Percentiles rank a stretch among this genome's conserved stretches.
Evolutionary conservation across 1,140 invertebrate species (phyloP).

Genomic region (Calephelis nemesis): DNA sequence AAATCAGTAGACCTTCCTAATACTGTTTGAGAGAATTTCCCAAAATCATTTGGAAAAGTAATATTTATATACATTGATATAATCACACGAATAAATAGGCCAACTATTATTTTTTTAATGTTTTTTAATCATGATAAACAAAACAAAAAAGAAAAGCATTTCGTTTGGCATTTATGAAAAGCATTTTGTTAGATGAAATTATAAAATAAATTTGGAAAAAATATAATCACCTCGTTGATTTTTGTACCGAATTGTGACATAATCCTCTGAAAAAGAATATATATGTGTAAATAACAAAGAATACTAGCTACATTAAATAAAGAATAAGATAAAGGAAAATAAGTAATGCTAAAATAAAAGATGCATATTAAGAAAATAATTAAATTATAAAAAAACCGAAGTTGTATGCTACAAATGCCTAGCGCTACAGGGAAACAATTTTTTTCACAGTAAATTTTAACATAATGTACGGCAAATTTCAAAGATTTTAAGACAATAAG

Average conservation of each 20-base stretch:
- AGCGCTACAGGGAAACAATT: no score
- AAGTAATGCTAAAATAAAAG: not conserved
- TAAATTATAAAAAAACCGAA: not conserved
- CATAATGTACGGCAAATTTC: not conserved
- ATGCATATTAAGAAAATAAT: not conserved
- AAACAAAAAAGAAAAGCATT: slow-evolving; percentile 9
- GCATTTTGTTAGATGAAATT: slow-evolving; percentile 17
- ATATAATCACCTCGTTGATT: slow-evolving; percentile 87
- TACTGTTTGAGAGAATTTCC: no score
- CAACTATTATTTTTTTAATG: no score
- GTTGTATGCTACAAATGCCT: no score
- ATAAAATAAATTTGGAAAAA: slow-evolving; percentile 47
- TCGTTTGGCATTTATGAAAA: slow-evolving; percentile 43
- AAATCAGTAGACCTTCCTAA: no score
- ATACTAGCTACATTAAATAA: slow-evolving; percentile 28
- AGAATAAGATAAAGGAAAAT: slow-evolving; percentile 27
- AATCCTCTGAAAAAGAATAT: slow-evolving; percentile 88
- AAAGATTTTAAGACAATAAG: no score
- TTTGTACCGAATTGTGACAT: slow-evolving; percentile 93
- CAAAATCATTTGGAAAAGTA: no score
- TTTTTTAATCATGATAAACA: not conserved
- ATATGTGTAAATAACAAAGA: slow-evolving; percentile 40
- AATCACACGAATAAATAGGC: no score
- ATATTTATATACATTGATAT: no score
- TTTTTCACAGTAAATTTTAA: no score